Base-by-base conservation (phyloP, 2,797 vertebrate species). In the Columba guinea region DNA sequence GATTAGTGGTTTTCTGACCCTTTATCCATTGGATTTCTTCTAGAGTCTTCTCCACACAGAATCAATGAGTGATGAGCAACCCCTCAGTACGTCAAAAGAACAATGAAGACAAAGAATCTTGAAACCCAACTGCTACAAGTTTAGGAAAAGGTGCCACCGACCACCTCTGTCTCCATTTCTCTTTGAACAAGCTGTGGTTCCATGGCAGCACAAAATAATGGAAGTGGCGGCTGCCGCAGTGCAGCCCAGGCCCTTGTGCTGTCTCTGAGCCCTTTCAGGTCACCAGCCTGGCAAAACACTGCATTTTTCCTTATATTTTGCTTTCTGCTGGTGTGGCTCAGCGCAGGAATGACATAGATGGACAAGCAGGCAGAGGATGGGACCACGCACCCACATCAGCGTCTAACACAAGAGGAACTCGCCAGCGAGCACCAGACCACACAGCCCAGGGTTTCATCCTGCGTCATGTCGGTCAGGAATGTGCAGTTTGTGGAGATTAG, bases 1-100 rank as follows among this genome's bases (percentile, higher is more conserved):
- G 22, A 80, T 87, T 58, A 90, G 68, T 59, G 84, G 56, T 87
- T 92, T 94, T 93, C 75, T 89, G 86, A 91, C 88, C 71, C 41
- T 95, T 73, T 74, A 92, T 48, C 77, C 94, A 94, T 5, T 52
- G 56, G 46, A 82, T 58, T 77, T 87, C 78, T 84, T 93, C 77
- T 83, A 94, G 48, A 30, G 77, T 86, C 80, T 70, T 81, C 94
- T 93, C 62, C 77, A 79, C 46, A 44, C 12, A 90, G 63, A 87
- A 94, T 91, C 88, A 90, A 90, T 89, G 80, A 34, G 82, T 7
- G 37, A 88, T 41, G 52, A 93, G 15, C 51, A 85, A 76, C 8
- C 52, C 58, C 73, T 86, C 70, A 46, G 69, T 27, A 65, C 2
- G 11, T 48, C 82, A 73, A 90, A 91, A 91, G 63, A 49, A 90